phyloP scores from a whole-genome alignment of 1,140 invertebrate genomes.

The Drosophila kanapiae region DNA sequence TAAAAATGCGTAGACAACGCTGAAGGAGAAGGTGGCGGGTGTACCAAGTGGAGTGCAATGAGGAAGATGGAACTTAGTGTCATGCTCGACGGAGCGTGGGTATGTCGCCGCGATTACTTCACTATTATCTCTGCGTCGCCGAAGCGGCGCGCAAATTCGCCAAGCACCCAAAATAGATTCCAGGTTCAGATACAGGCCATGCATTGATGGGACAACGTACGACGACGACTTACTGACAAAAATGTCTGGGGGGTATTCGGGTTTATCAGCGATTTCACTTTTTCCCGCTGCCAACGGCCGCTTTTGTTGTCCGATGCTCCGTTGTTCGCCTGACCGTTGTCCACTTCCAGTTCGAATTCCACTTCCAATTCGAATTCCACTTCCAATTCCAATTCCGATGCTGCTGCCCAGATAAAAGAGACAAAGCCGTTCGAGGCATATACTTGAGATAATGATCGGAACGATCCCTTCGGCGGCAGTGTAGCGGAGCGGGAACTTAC shows the following conservation, averaged over 20 bases:
- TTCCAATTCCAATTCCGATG: slow-evolving; percentile 44
- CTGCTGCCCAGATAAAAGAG: slow-evolving; percentile 41
- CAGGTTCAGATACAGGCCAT: slow-evolving; percentile 27
- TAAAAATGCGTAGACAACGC: slow-evolving; percentile 40
- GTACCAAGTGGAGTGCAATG: slow-evolving; percentile 12
- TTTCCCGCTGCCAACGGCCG: slow-evolving; percentile 29
- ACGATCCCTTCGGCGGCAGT: not conserved
- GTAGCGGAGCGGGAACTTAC: slow-evolving; percentile 3
- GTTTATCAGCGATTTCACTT: slow-evolving; percentile 82
- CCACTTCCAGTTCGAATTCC: slow-evolving; percentile 19
- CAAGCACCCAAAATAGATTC: slow-evolving; percentile 34
- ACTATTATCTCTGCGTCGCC: slow-evolving; percentile 36
- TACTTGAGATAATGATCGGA: slow-evolving; percentile 31
- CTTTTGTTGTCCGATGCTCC: slow-evolving; percentile 26
- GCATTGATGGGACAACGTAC: slow-evolving; percentile 32
- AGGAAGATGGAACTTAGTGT: slow-evolving; percentile 55
- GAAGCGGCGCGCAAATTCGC: slow-evolving; percentile 42
- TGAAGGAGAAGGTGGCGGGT: slow-evolving; percentile 9
- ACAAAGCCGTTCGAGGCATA: slow-evolving; percentile 45
- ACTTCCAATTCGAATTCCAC: slow-evolving; percentile 28
- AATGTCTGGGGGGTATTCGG: slow-evolving; percentile 25
- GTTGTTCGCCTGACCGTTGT: slow-evolving; percentile 27
- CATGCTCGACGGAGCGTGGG: slow-evolving; percentile 54
- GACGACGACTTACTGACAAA: slow-evolving; percentile 17
- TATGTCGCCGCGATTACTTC: slow-evolving; percentile 25